Conservation (phyloP, 2,113 vertebrate genomes). For the Coturnix japonica region DNA sequence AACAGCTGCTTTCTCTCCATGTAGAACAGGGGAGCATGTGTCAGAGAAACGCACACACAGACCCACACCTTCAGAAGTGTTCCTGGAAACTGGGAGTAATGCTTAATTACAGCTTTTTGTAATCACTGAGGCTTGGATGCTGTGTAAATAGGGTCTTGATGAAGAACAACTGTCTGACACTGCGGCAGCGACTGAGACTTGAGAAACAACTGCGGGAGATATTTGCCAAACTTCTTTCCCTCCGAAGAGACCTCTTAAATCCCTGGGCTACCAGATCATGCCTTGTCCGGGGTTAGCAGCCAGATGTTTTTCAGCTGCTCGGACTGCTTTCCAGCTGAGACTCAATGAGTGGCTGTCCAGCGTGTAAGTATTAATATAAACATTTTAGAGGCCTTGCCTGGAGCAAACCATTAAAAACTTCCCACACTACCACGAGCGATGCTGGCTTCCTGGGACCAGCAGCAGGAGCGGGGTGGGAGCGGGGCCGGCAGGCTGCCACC, state of each 20-base stretch:
- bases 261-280: constrained; percentile 73
- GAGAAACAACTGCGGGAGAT: not conserved
- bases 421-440: constrained; percentile 62
- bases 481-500: constrained; percentile 66
- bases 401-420: constrained; percentile 74
- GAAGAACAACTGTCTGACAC: not conserved
- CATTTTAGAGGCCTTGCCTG: constrained; percentile 54
- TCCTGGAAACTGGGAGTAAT: rapidly evolving
- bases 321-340: constrained; percentile 68
- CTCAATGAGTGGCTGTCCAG: constrained; percentile 61
- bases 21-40: not conserved
- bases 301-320: constrained; percentile 80
- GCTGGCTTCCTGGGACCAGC: constrained; percentile 60
- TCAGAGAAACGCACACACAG: not conserved
- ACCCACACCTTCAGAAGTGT: not conserved
- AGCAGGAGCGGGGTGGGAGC: not conserved
- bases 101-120: not conserved
- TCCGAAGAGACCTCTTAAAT: constrained; percentile 45
- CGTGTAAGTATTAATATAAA: constrained; percentile 70
- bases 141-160: not conserved
- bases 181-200: rapidly evolving
- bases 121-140: rapidly evolving
- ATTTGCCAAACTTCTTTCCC: constrained; percentile 62
- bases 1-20: rapidly evolving
- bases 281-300: constrained; percentile 71